Evolutionary conservation across 2,797 vertebrate species (phyloP), one percentile per base, ranked within the genome.

Genomic region (Eospalax fontanierii): DNA sequence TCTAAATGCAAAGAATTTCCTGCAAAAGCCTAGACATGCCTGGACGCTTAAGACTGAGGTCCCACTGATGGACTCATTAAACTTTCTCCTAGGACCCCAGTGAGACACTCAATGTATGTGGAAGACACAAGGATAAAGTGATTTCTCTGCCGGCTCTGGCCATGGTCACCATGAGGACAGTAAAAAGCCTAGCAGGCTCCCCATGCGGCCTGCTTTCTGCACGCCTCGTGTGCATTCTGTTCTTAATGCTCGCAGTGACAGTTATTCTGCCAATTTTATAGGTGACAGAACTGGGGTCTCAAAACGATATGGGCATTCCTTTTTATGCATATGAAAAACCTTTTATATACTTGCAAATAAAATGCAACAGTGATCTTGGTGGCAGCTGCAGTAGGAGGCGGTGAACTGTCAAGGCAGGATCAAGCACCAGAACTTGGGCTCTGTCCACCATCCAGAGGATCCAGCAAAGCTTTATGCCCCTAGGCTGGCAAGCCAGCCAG

Each of bases 111-210:
- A 24, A 4, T 10, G 6, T 46, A 65, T 28, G 38, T 74, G 65
- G 26, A 79, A 75, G 63, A 35, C 0, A 0, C 14, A 9, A 15
- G 38, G 24, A 16, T 33, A 40, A 26, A 68, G 11, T 26, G n/a
- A 1, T 30, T 75, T 54, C 9, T 50, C 4, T 5, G 54, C 21
- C 66, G 8, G 12, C 57, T 54, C 43, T 15, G 3, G 68, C 30
- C 19, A 0, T 9, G 21, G 28, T 38, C 10, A 10, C 26, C 28
- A 2, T 38, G 21, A 54, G 0, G 59, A 26, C 50, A 26, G 22
- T 24, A 1, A 19, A 24, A 30, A 26, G 57, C 57, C 5, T 16
- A 0, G 6, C 0, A 2, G 2, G 16, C 30, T 1, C 28, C n/a
- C n/a, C 22, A 0, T 26, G 46, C 10, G 7, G 30, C 74, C 59